These are phyloP conservation scores for Bucco capensis DNA, from an alignment of 2,113 vertebrate species.

Conservation along the genomic window DNA sequence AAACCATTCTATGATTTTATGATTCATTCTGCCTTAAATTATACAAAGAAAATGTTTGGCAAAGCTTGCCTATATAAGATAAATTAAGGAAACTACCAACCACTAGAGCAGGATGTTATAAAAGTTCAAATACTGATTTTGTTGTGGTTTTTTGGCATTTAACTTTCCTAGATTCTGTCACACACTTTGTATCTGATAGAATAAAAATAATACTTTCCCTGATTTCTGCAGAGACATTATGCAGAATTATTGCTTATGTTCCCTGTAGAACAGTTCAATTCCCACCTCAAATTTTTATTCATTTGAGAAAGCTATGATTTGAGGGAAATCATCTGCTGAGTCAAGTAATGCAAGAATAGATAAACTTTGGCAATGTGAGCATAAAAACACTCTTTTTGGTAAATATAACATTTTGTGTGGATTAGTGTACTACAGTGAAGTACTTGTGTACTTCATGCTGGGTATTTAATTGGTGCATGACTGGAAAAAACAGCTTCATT, in stretches of 20 bases:
- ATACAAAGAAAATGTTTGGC: not conserved
- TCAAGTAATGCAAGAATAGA: not conserved
- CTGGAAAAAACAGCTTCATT: not conserved
- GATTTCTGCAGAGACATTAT: not conserved
- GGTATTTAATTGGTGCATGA: not conserved
- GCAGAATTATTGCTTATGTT: not conserved
- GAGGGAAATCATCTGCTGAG: not conserved
- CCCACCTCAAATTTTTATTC: not conserved
- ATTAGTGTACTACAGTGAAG: not conserved
- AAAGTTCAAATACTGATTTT: not conserved
- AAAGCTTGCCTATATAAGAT: not conserved
- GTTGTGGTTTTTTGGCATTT: not conserved
- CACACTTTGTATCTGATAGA: not conserved
- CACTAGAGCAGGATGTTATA: not conserved
- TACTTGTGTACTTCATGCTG: not conserved
- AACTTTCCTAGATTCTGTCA: not conserved
- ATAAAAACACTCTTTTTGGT: not conserved
- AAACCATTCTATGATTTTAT: too few relatives aligned
- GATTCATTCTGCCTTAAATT: not conserved
- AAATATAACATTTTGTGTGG: not conserved
- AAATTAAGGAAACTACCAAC: not conserved
- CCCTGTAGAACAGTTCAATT: not conserved
- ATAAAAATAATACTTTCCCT: not conserved
- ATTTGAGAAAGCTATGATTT: not conserved
- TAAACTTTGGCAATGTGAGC: not conserved